Evolutionary conservation across 2,113 vertebrate species (phyloP), one percentile per base, ranked within the genome.

Genomic region (Narcine bancroftii): DNA sequence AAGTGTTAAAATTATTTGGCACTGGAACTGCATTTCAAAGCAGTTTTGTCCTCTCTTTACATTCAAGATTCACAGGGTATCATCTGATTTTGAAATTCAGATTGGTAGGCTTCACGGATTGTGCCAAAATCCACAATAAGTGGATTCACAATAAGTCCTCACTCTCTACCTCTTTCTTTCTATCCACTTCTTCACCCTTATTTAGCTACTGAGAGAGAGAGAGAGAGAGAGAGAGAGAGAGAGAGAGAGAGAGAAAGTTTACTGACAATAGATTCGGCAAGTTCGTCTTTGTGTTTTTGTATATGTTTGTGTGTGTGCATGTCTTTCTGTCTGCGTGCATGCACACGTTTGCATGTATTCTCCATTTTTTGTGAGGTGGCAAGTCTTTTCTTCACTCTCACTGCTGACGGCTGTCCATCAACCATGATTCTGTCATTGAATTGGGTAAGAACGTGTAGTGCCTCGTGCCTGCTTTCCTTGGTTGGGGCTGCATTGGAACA

Each of bases 41-140:
- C 95, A 95, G 95, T 96, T 95, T 95, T 95, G 95, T 96, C 97
- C 94, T 87, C 33, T 87, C 96, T 97, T 97, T 96, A 95, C 95
- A 96, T 96, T 97, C 95, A 96, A 96, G 95, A 96, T 95, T 95
- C 94, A 95, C 94, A 95, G 94, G 93, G 93, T 93, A 93, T 93
- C 94, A 93, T 94, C 95, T 95, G 87, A 93, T 94, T 95, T 95
- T 95, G 94, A 93, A 95, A 95, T 95, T 95, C 94, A 87, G 33
- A 87, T 87, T 87, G 81, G 60, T 56, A 56, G 81, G 53, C n/a
- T 87, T 60, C 17, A 19, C 0, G 29, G 36, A 63, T 63, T 56
- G 53, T 87, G 81, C 81, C 81, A 87, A 60, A n/a, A 87, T 87
- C 81, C 81, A 87, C 81, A n/a, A 53, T 87, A 87, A 87, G 53